Conservation (phyloP, 1,140 invertebrate species). For the Oncopeltus fasciatus region DNA sequence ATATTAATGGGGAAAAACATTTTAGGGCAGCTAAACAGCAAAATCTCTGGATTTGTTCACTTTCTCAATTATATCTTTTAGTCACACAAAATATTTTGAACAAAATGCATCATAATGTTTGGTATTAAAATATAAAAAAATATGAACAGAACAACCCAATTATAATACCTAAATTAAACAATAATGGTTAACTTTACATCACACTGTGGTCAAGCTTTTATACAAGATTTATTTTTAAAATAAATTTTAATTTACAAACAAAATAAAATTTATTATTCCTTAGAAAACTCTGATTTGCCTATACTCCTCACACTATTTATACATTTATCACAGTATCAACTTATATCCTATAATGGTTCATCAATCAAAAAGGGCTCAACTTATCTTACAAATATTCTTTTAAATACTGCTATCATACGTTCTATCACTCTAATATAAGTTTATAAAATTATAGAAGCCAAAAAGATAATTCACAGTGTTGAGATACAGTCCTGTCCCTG, state of each 20-base stretch:
- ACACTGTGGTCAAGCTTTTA: neutral
- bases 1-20: no score
- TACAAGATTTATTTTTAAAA: neutral
- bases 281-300: neutral
- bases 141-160: neutral
- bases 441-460: no score
- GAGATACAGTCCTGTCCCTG: no score
- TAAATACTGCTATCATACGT: slow-evolving; percentile 3
- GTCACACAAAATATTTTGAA: no score
- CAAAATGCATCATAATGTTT: no score
- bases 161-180: neutral
- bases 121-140: neutral
- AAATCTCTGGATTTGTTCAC: no score
- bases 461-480: no score
- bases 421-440: no score
- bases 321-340: slow-evolving; percentile 4
- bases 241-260: neutral
- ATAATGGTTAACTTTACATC: neutral
- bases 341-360: slow-evolving; percentile 5
- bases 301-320: neutral
- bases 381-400: neutral
- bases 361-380: slow-evolving; percentile 4
- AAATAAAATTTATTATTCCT: neutral
- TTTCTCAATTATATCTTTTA: no score
- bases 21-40: no score